Base-by-base conservation (phyloP, 1,140 invertebrate species). In the Tetramorium simillimum region DNA sequence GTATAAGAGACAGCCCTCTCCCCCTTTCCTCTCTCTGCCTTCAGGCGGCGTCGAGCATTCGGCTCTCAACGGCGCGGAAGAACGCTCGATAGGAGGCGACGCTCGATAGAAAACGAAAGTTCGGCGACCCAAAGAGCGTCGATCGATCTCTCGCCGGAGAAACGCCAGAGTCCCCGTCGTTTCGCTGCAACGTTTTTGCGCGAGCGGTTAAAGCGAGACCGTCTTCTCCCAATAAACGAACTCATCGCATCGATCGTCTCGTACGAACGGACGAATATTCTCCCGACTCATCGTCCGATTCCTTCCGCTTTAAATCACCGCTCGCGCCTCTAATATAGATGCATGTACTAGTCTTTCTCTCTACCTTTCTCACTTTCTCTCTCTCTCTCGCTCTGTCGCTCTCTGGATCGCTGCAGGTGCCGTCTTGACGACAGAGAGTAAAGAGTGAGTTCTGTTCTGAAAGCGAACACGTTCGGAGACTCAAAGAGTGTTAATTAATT, bases 31-130 rank as follows among this genome's bases (percentile, higher is more conserved):
- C 7, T 37, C 37, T 21, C 24, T 7, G 49, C n/a, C 28, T 70
- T 51, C 67, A 21, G 46, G 18, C 62, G 12, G 51, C 51, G 46
- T 58, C 51, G 53, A 40, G 80, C 70, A 53, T 65, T 80, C 62
- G 60, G 46, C n/a, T 85, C 46, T 86, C 62, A 78, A 56, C 37
- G 18, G 33, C 37, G 28, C 53, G 51, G 33, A 58, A 63, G 65
- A 78, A 56, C 53, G 56, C 56, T 43, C 72, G 85, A 85, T 69
- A 33, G 24, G 43, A 72, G 24, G 69, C 46, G 49, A 72, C 49
- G 46, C 70, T 56, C 72, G 72, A 58, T 58, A 75, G 87, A 88
- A 88, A 89, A 86, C 28, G 88, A 89, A 88, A 86, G 87, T 88
- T 40, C 69, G 37, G 21, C 85, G 63, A 72, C 77, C 77, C 43